These are phyloP conservation scores for Spheniscus mendiculus DNA, from an alignment of 2,113 vertebrate genomes.

Conservation along the genomic window DNA sequence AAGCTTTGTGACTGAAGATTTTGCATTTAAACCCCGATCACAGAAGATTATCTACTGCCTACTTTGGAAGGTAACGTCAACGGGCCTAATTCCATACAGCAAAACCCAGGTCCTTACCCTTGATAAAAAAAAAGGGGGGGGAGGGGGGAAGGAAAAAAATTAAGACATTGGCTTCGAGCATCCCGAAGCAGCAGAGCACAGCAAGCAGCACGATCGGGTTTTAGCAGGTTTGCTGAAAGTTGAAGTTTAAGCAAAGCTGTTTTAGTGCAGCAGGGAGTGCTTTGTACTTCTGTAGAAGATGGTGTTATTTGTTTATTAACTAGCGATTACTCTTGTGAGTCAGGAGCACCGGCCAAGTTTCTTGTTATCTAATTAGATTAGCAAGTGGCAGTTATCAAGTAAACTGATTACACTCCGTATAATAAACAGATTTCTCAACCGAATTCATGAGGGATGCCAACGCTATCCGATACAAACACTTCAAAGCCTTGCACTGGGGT, in stretches of 20 bases:
- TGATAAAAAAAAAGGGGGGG: too few species aligned
- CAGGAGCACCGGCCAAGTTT: not conserved
- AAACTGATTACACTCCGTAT: fast-evolving
- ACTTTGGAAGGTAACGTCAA: not conserved
- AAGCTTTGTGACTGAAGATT: not conserved
- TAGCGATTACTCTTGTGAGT: not conserved
- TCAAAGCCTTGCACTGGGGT: fast-evolving
- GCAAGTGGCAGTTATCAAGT: not conserved
- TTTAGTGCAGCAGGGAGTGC: not conserved
- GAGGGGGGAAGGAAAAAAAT: not conserved
- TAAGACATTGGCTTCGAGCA: not conserved
- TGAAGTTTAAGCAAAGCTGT: not conserved
- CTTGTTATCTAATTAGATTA: not conserved
- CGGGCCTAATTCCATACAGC: not conserved
- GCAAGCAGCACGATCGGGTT: fast-evolving
- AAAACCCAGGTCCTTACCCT: not conserved
- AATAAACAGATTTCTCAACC: not conserved
- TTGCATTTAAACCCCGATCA: not conserved
- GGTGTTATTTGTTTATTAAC: not conserved
- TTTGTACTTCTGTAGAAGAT: not conserved
- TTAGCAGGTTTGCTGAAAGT: too few species aligned
- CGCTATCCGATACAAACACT: fast-evolving
- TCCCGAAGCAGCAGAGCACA: not conserved
- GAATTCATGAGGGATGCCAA: not conserved
- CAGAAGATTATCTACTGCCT: not conserved